Evolutionary conservation across 2,888 invertebrate species (phyloP).

Genomic region (Bellardia pandia): DNA sequence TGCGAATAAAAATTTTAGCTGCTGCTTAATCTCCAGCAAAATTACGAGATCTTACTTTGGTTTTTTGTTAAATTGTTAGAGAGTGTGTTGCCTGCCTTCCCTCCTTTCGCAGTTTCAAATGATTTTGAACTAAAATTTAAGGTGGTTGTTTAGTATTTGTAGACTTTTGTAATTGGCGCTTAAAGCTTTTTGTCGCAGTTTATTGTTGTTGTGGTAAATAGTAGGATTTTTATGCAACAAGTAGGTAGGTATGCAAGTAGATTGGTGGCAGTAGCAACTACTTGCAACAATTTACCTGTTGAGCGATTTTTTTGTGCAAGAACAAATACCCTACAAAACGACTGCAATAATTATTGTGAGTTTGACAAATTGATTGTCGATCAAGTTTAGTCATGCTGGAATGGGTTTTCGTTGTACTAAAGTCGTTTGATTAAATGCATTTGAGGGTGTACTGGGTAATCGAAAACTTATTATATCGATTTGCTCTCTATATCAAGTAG

Average conservation of each 20-base stretch:
- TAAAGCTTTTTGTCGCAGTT: constrained; percentile 61
- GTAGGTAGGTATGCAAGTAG: constrained; percentile 8
- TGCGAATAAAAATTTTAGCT: constrained; percentile 6
- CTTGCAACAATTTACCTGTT: constrained; percentile 42
- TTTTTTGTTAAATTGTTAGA: constrained; percentile 28
- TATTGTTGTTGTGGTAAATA: constrained; percentile 21
- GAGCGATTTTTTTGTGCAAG: constrained; percentile 12
- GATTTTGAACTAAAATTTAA: constrained; percentile 38
- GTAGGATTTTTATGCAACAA: constrained; percentile 40
- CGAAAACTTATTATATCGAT: not conserved
- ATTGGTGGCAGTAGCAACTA: constrained; percentile 53
- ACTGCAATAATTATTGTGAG: too few relatives aligned
- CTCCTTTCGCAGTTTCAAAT: constrained; percentile 18
- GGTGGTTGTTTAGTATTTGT: constrained; percentile 64
- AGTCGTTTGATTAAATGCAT: too few relatives aligned
- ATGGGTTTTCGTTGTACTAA: too few relatives aligned
- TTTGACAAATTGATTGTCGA: too few relatives aligned
- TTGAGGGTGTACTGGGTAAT: too few relatives aligned
- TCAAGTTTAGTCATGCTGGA: too few relatives aligned
- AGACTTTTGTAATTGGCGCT: constrained; percentile 79
- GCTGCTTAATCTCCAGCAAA: constrained; percentile 42
- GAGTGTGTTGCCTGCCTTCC: not conserved
- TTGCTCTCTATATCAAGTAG: not conserved
- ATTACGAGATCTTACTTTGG: constrained; percentile 37
- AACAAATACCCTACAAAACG: constrained; percentile 11